Conservation (phyloP, 2,797 vertebrate species). For the Miichthys miiuy region DNA sequence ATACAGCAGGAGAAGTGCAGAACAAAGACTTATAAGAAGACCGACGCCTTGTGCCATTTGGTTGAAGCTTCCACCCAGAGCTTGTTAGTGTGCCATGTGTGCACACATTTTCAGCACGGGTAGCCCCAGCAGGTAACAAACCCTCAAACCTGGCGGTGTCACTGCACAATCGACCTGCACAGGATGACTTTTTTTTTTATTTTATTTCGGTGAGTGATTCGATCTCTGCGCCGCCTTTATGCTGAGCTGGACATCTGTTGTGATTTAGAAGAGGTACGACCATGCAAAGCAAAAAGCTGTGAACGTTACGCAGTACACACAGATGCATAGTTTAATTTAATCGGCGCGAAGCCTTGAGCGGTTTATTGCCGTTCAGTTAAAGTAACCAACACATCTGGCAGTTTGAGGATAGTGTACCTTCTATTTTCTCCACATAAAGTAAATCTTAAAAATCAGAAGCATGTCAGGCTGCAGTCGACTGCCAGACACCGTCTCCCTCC, state of each 20-base stretch:
- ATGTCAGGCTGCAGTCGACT: conserved; percentile 3
- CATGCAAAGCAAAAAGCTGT: conserved; percentile 28
- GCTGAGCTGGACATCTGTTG: conserved; percentile 61
- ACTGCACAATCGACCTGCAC: conserved; percentile 16
- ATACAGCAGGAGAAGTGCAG: not conserved
- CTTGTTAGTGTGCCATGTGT: conserved; percentile 61
- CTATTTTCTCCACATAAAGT: not conserved
- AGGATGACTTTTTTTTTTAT: conserved; percentile 40
- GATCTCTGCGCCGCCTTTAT: conserved; percentile 23
- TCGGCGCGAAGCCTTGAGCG: not conserved
- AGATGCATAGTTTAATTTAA: conserved; percentile 42
- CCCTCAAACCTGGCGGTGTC: conserved; percentile 49
- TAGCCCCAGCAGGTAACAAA: conserved; percentile 57
- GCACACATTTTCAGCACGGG: conserved; percentile 63
- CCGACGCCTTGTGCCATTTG: conserved; percentile 16
- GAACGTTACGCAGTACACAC: conserved; percentile 13
- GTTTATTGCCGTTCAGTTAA: conserved; percentile 21
- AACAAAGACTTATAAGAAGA: conserved; percentile 8
- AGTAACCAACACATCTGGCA: not conserved
- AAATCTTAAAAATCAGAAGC: not conserved
- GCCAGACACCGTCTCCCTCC: not conserved
- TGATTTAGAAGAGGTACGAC: conserved; percentile 19
- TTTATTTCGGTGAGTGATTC: conserved; percentile 46
- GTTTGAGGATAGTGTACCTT: not conserved
- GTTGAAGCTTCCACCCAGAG: conserved; percentile 12